Evolutionary conservation across 2,113 vertebrate genomes (phyloP).

Genomic region (Mastomys natalensis): DNA sequence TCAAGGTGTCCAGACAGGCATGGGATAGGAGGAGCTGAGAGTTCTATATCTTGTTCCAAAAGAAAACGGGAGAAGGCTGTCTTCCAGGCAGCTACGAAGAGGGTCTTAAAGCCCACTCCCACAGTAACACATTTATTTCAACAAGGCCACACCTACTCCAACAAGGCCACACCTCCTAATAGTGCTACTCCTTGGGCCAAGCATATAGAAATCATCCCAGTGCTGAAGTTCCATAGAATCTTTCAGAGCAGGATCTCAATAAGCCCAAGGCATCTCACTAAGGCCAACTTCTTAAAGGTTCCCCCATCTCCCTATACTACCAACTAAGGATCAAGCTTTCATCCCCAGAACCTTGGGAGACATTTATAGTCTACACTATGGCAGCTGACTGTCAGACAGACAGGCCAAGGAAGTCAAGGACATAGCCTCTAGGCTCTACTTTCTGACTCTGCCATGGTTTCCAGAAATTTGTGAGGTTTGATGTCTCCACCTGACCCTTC

Average conservation of each 20-base stretch:
- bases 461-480: conserved; percentile 14
- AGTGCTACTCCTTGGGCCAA: too few species aligned
- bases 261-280: background rate
- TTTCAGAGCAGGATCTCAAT: background rate
- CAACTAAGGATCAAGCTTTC: background rate
- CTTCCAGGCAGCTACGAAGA: too few species aligned
- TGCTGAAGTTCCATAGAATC: background rate
- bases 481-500: background rate
- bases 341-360: background rate
- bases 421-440: background rate
- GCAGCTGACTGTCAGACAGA: background rate
- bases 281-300: background rate
- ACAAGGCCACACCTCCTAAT: too few species aligned
- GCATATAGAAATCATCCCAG: background rate
- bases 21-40: too few species aligned
- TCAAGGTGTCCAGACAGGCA: too few species aligned
- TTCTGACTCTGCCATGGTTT: background rate
- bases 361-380: background rate
- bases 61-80: too few species aligned
- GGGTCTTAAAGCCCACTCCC: too few species aligned
- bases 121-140: too few species aligned
- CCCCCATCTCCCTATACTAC: background rate
- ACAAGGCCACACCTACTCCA: too few species aligned
- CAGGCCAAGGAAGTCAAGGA: fast-evolving
- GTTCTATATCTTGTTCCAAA: too few species aligned